Base-by-base conservation (phyloP, 2,113 vertebrate species). In the Paralichthys olivaceus region DNA sequence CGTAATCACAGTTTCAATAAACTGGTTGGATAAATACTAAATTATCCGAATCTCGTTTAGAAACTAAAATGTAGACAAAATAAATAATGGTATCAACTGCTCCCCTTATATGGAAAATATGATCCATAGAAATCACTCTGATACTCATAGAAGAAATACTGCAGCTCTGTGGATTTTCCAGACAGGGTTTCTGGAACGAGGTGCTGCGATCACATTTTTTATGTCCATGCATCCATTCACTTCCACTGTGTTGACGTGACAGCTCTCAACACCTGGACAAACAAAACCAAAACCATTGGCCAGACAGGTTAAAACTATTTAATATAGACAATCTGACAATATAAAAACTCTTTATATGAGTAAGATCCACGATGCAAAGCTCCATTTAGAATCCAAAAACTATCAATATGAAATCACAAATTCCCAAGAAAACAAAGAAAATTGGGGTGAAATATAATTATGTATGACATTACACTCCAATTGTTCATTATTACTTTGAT, bases 1-100 rank as follows among this genome's bases (percentile, higher is more conserved):
- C 25, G 40, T 34, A 58, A 47, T 26, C 28, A 53, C 22, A 64
- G 65, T 25, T 32, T 37, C n/a, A 55, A 25, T 37, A 69, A 56
- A 19, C 29, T 56, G 13, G 20, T 23, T 15, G 17, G 4, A 56
- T 56, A 26, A 56, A 56, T 20, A 54, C 12, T 23, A 54, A 54
- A 37, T 19, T n/a, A 9, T 14, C 11, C 45, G 20, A 28, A 49
- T 28, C 40, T 26, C 37, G 13, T 62, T 62, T 17, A n/a, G 59
- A 23, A 62, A 19, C 22, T 63, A 8, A 51, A 51, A 65, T 26
- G 14, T 17, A 19, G 61, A 47, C 40, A 47, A 11, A 47, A 19
- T 28, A 26, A 47, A 28, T 40, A 17, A 61, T 34, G 19, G 9
- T 51, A 34, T 59, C 19, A n/a, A 5, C 19, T 59, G 8, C 20